These are phyloP conservation scores for Leptodirus hochenwartii DNA, from an alignment of 2,888 invertebrate species.

Conservation along the genomic window DNA sequence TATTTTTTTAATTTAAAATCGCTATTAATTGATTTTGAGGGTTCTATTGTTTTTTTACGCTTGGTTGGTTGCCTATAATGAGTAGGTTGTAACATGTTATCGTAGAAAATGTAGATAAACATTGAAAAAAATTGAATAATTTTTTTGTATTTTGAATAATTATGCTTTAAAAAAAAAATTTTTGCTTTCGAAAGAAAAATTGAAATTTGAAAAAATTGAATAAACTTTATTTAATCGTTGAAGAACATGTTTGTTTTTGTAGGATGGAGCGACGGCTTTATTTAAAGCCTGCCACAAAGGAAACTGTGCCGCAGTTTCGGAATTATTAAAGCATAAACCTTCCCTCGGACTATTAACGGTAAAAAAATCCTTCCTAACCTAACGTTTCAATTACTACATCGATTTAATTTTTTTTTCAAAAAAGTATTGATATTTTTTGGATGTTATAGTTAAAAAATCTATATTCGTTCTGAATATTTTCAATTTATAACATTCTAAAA, in stretches of 20 bases:
- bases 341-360: constrained; percentile 68
- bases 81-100: background rate
- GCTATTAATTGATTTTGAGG: no score
- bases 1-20: no score
- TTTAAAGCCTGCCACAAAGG: constrained; percentile 95
- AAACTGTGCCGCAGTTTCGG: constrained; percentile 68
- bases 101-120: background rate
- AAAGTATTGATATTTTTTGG: no score
- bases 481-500: no score
- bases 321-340: constrained; percentile 66
- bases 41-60: background rate
- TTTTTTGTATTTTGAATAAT: background rate
- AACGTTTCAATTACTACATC: no score
- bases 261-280: constrained; percentile 87
- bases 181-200: no score
- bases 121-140: background rate
- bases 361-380: constrained; percentile 27
- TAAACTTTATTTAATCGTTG: background rate
- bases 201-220: constrained; percentile 2
- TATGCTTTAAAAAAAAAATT: no score
- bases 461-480: no score
- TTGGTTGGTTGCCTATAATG: background rate
- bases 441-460: no score
- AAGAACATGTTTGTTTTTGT: constrained; percentile 16
- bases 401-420: no score